These are phyloP conservation scores for Andrena minutula DNA, from an alignment of 2,888 invertebrate species.

Conservation along the genomic window DNA sequence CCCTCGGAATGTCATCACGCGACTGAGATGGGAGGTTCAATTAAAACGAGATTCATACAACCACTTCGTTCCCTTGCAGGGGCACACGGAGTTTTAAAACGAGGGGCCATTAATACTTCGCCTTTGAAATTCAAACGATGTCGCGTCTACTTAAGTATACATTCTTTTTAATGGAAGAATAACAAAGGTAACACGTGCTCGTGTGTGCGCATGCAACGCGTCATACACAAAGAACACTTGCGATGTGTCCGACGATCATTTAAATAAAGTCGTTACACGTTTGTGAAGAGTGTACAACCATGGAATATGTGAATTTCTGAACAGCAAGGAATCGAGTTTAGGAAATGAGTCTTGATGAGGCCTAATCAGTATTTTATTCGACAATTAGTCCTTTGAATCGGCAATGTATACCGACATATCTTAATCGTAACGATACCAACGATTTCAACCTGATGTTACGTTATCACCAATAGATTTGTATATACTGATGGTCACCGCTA, in stretches of 20 bases:
- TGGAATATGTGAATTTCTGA: not conserved
- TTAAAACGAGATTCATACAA: not conserved
- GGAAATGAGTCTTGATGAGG: not conserved
- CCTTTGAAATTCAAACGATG: constrained; percentile 23
- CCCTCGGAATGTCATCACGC: constrained; percentile 9
- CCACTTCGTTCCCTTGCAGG: not conserved
- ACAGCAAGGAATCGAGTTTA: not conserved
- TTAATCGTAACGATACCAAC: not conserved
- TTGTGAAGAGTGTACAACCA: not conserved
- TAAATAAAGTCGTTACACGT: not conserved
- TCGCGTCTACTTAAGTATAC: not conserved
- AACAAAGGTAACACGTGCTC: not conserved
- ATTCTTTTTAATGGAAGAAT: constrained; percentile 1
- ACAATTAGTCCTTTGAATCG: too few relatives aligned
- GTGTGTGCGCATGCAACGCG: not conserved
- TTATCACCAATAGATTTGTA: not conserved
- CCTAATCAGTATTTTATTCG: too few relatives aligned
- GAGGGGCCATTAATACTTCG: not conserved
- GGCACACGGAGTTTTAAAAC: not conserved
- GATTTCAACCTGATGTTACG: not conserved
- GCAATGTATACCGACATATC: too few relatives aligned
- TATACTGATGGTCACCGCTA: not conserved
- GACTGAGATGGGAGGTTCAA: not conserved
- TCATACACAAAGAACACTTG: not conserved
- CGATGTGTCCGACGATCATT: not conserved